Evolutionary conservation across 1,140 invertebrate genomes (phyloP).

Genomic region (Meteorus sp.): DNA sequence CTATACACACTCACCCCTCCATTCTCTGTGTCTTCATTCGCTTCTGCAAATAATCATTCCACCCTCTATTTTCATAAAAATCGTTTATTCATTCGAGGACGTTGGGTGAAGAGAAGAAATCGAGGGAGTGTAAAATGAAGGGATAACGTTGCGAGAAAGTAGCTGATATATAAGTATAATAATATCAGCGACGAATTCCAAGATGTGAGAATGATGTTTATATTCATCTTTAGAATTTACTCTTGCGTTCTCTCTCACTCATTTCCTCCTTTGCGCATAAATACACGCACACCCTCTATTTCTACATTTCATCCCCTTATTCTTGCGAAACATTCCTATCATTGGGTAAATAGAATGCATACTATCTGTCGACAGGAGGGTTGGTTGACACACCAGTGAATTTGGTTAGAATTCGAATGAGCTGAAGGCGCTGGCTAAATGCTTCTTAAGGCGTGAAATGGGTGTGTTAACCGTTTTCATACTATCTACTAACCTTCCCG

Average conservation of each 20-base stretch:
- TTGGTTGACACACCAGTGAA: slow-evolving; percentile 31
- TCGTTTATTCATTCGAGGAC: background rate
- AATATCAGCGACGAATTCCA: background rate
- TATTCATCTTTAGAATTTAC: too few relatives aligned
- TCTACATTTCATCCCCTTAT: too few relatives aligned
- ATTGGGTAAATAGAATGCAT: slow-evolving; percentile 52
- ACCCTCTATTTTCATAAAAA: background rate
- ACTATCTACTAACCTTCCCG: too few relatives aligned
- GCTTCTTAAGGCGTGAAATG: slow-evolving; percentile 56
- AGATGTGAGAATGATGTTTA: too few relatives aligned
- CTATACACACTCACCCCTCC: slow-evolving; percentile 25
- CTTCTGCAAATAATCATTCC: slow-evolving; percentile 27
- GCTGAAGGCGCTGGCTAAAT: slow-evolving; percentile 43
- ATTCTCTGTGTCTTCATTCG: slow-evolving; percentile 21
- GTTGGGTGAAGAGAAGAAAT: background rate
- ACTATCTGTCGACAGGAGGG: slow-evolving; percentile 11
- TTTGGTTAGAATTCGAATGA: slow-evolving; percentile 56
- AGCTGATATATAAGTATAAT: too few relatives aligned
- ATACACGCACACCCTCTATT: too few relatives aligned
- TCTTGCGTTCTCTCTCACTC: too few relatives aligned
- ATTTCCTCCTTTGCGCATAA: too few relatives aligned
- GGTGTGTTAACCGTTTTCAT: slow-evolving; percentile 52
- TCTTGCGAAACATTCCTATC: slow-evolving; percentile 3
- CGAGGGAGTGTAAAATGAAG: slow-evolving; percentile 24
- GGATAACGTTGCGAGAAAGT: slow-evolving; percentile 16